Evolutionary conservation across 2,888 invertebrate species (phyloP).

Genomic region (Blomia tropicalis): DNA sequence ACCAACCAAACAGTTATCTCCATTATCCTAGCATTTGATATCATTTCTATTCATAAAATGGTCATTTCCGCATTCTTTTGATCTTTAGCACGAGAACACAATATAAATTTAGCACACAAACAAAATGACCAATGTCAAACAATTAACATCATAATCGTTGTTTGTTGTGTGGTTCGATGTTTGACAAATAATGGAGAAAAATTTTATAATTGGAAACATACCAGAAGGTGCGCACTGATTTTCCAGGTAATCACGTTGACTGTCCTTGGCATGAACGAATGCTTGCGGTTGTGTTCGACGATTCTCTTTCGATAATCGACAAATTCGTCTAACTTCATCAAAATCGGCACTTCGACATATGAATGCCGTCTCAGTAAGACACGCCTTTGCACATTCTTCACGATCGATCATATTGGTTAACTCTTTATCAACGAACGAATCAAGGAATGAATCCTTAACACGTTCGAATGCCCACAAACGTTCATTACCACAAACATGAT

Average conservation of each 20-base stretch:
- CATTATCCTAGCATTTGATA: too few species aligned
- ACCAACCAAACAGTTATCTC: too few species aligned
- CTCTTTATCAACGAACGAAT: conserved; percentile 37
- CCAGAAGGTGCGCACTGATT: conserved; percentile 40
- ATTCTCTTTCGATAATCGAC: conserved; percentile 41
- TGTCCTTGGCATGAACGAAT: conserved; percentile 37
- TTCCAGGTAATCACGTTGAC: conserved; percentile 41
- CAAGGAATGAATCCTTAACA: conserved; percentile 38
- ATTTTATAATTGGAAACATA: too few species aligned
- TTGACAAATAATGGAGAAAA: too few species aligned
- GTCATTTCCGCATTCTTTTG: too few species aligned
- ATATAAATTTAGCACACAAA: too few species aligned
- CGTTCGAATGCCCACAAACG: conserved; percentile 42
- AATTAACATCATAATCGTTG: too few species aligned
- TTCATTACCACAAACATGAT: conserved; percentile 36
- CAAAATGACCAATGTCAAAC: too few species aligned
- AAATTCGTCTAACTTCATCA: conserved; percentile 38
- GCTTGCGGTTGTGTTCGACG: conserved; percentile 41
- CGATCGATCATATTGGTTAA: conserved; percentile 35
- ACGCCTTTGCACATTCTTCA: conserved; percentile 40
- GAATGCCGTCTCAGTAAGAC: conserved; percentile 41
- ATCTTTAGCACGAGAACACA: too few species aligned
- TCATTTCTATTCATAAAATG: too few species aligned
- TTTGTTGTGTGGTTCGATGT: too few species aligned
- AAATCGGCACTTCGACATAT: conserved; percentile 42